phyloP scores from a whole-genome alignment of 2,888 invertebrate species.

The Isoperla grammatica region DNA sequence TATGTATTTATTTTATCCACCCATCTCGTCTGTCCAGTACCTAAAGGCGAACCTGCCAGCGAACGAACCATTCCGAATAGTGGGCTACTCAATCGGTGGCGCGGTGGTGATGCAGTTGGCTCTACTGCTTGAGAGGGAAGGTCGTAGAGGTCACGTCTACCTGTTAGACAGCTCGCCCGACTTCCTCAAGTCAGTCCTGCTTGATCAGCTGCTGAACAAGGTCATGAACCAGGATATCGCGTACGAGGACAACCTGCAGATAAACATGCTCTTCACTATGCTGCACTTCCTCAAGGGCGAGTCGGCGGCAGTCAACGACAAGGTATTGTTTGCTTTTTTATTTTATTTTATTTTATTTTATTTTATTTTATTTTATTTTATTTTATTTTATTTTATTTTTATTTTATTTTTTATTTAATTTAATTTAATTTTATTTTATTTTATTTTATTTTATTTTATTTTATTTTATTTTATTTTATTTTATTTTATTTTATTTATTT shows the following conservation, averaged over 20 bases:
- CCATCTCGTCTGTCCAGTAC: constrained; percentile 21
- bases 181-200: constrained; percentile 44
- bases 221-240: constrained; percentile 36
- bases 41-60: constrained; percentile 4
- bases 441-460: too few relatives aligned
- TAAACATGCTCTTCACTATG: constrained; percentile 52
- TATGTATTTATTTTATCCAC: too few relatives aligned
- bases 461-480: too few relatives aligned
- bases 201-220: constrained; percentile 33
- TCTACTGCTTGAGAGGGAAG: constrained; percentile 60
- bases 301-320: too few relatives aligned
- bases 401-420: too few relatives aligned
- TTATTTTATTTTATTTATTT: too few relatives aligned
- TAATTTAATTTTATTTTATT: too few relatives aligned
- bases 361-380: too few relatives aligned
- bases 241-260: constrained; percentile 49
- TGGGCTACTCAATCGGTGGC: constrained; percentile 87
- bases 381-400: too few relatives aligned
- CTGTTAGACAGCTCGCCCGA: constrained; percentile 80
- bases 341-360: too few relatives aligned
- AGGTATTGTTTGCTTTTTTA: too few relatives aligned
- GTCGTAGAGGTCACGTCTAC: constrained; percentile 57
- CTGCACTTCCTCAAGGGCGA: constrained; percentile 14
- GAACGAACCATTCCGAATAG: constrained; percentile 58
- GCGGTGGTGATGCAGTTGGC: constrained; percentile 72